A percentile compares a stretch with the other conserved stretches of the same genome.
phyloP scores from a whole-genome alignment of 1,140 invertebrate genomes.

The Euglossa dilemma region DNA sequence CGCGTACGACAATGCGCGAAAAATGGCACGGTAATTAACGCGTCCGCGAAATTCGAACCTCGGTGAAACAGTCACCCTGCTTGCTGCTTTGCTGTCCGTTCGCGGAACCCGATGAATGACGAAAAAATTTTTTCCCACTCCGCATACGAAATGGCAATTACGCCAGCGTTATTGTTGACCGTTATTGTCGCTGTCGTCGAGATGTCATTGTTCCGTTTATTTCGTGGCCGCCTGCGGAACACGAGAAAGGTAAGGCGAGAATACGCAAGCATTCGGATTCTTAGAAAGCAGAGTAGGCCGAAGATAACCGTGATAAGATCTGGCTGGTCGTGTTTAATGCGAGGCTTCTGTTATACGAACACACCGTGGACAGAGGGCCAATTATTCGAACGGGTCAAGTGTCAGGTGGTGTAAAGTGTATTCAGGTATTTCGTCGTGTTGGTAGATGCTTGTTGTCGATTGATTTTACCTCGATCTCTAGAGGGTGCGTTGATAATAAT shows the following conservation, averaged over 20 bases:
- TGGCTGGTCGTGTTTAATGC: neutral
- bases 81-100: constrained; percentile 27
- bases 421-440: too few species aligned
- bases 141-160: neutral
- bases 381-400: neutral
- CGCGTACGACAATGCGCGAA: neutral
- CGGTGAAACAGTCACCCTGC: constrained; percentile 14
- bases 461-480: too few species aligned
- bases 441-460: too few species aligned
- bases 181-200: neutral
- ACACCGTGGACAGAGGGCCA: too few species aligned
- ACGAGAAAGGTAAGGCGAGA: constrained; percentile 44
- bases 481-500: too few species aligned
- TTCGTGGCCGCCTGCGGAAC: neutral
- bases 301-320: constrained; percentile 35
- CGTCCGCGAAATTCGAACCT: constrained; percentile 61
- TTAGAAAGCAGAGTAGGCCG: constrained; percentile 53
- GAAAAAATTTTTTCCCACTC: constrained; percentile 43
- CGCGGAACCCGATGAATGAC: constrained; percentile 55
- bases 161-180: constrained; percentile 55
- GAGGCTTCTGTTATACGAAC: neutral
- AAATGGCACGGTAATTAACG: constrained; percentile 32
- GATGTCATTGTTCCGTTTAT: constrained; percentile 47
- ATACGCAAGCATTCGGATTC: constrained; percentile 54
- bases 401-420: neutral